Base-by-base conservation (phyloP, 2,888 invertebrate species). In the Syrista parreyssii region DNA sequence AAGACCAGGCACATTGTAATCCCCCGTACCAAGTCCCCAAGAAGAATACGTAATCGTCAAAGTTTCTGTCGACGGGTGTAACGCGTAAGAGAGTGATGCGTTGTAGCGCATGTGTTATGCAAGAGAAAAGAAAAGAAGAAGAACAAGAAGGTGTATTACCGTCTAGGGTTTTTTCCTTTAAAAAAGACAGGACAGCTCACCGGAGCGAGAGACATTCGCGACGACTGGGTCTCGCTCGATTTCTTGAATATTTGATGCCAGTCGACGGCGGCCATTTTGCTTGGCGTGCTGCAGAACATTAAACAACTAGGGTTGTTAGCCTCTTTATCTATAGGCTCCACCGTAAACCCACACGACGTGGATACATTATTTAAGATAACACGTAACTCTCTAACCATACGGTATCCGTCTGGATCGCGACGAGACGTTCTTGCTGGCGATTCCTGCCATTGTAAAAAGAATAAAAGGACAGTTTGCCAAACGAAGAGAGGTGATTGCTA, bases 261-360 rank as follows among this genome's bases (percentile, higher is more conserved):
- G 78, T 79, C 80, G 82, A 83, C 80, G 84, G 82, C 88, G 81
- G 87, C 86, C 88, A 88, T 87, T 81, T 86, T 86, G 82, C 77
- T 75, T 84, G 82, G 85, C 88, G 88, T 88, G 88, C 84, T 82
- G 78, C 81, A 80, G 80, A 84, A 86, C 85, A 88, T 88, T 88
- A 88, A 87, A 86, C 88, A 87, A 88, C 86, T 84, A 88, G 88
- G 88, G 88, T 87, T 88, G 87, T 88, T 86, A 87, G 87, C 84
- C 86, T 86, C 81, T 84, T 87, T 86, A 86, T 86, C 86, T 85
- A 85, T 84, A 84, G 82, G 79, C 82, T 82, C 69, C 81, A 78
- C 81, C 80, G 79, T 31, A 80, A 80, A 81, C 82, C 77, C 79
- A 81, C 82, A 81, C 84, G 82, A 85, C 80, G 83, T 77, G 81